phyloP scores from a whole-genome alignment of 2,888 invertebrate genomes.

The Phyllotreta cruciferae region DNA sequence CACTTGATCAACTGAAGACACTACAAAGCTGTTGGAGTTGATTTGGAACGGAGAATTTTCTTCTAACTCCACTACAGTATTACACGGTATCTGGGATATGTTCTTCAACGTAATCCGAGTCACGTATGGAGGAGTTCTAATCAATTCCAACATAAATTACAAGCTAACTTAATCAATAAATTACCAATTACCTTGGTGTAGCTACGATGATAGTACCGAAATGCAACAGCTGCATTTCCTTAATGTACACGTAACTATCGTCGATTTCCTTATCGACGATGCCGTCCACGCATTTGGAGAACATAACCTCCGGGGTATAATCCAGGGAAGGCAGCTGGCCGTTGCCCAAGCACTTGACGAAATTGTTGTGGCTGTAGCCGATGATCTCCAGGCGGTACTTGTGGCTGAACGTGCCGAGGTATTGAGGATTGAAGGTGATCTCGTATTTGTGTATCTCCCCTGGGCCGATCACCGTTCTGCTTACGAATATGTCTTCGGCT shows the following conservation, averaged over 20 bases:
- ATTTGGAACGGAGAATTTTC: constrained; percentile 60
- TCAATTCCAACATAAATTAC: neutral
- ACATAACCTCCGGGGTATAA: constrained; percentile 49
- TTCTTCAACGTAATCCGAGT: constrained; percentile 63
- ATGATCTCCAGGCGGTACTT: constrained; percentile 50
- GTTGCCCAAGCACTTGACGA: constrained; percentile 48
- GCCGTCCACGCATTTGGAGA: constrained; percentile 45
- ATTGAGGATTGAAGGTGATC: constrained; percentile 49
- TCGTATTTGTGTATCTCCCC: constrained; percentile 43
- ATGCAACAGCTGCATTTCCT: constrained; percentile 50
- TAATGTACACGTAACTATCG: constrained; percentile 47
- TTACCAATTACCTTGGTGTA: constrained; percentile 26
- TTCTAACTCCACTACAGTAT: constrained; percentile 61
- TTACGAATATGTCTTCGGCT: no score
- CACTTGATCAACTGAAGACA: constrained; percentile 50
- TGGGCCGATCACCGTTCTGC: constrained; percentile 28
- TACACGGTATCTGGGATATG: constrained; percentile 63
- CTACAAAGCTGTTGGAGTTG: constrained; percentile 51
- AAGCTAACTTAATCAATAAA: neutral
- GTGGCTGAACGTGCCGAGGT: constrained; percentile 47
- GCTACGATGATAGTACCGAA: constrained; percentile 51
- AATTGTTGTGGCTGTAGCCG: constrained; percentile 29
- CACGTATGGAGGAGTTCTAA: constrained; percentile 33
- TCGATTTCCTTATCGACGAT: constrained; percentile 43
- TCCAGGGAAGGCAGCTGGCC: constrained; percentile 55